Base-by-base conservation (phyloP, 1,140 invertebrate species). In the Rhyacophila brunnea region DNA sequence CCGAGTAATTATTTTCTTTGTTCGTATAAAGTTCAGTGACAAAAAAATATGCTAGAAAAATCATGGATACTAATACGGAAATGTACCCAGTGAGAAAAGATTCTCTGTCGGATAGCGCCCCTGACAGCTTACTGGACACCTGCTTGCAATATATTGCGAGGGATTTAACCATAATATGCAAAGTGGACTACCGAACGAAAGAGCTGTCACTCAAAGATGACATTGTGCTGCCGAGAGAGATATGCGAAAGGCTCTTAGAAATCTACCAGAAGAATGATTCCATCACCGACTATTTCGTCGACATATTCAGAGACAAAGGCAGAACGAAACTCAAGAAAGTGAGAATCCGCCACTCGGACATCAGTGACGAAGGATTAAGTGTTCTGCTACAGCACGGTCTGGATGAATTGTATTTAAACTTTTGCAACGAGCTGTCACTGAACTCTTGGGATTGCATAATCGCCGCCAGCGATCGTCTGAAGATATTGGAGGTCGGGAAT, bases 341-440 rank as follows among this genome's bases (percentile, higher is more conserved):
- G 2, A 83, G 82, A 66, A 74, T 95, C 55, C 74, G 83, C 44
- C 84, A 89, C 66, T 85, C 86, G n/a, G 78, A 79, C 7, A 79
- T 95, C 11, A 85, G 84, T 9, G 86, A 91, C 68, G 73, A 80
- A 40, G 84, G 86, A n/a, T 73, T 94, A 4, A 71, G 80, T 49
- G 81, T 82, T 13, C 69, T 95, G 18, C 74, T 88, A 67, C 78
- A 75, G 13, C 92, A 95, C 70, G 82, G 87, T 52, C 77, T 92
- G 19, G 74, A 81, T 7, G 85, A 89, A 57, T 71, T 95, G 40
- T 87, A 91, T 58, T 76, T 95, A 52, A 80, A 82, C 35, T 83
- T 90, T 61, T 92, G 90, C 70, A 74, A 78, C 38, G 79, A 81
- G 44, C 70, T 93, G n/a, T 85, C 85, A 0, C 72, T 79, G 46